phyloP scores from a whole-genome alignment of 2,888 invertebrate genomes.

The Cantharis lateralis region DNA sequence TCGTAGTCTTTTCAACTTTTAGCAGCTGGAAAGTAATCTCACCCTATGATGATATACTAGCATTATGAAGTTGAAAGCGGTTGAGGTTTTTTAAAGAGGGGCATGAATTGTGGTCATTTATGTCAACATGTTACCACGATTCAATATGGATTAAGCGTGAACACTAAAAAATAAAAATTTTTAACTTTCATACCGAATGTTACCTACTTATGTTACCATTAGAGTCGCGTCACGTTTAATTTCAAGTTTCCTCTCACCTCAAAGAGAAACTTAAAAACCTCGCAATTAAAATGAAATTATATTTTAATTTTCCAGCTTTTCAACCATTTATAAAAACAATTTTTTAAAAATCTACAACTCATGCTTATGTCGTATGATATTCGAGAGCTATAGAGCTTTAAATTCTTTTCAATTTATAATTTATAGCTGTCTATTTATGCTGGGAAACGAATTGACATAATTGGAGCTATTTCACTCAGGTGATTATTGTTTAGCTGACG shows the following conservation, averaged over 20 bases:
- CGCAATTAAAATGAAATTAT: neutral
- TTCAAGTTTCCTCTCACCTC: neutral
- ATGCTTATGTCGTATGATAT: too few relatives aligned
- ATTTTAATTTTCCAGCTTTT: neutral
- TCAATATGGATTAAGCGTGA: slow-evolving; percentile 3
- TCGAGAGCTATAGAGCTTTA: neutral
- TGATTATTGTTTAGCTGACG: too few relatives aligned
- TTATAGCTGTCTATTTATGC: neutral
- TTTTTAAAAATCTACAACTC: too few relatives aligned
- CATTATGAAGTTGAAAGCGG: slow-evolving; percentile 26
- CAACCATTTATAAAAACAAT: neutral
- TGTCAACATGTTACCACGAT: slow-evolving; percentile 9
- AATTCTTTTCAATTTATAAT: neutral
- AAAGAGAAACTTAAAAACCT: neutral
- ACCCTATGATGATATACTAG: slow-evolving; percentile 15
- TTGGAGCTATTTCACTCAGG: too few relatives aligned
- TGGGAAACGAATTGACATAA: too few relatives aligned
- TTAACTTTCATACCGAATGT: neutral
- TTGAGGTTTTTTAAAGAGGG: slow-evolving; percentile 20
- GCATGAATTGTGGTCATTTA: slow-evolving; percentile 8
- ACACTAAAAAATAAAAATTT: neutral
- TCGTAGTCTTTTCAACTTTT: slow-evolving; percentile 28
- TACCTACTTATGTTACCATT: neutral
- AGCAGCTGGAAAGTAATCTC: slow-evolving; percentile 29
- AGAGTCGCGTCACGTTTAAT: neutral